Conservation (phyloP, 2,113 vertebrate species). For the Hypomesus transpacificus region DNA sequence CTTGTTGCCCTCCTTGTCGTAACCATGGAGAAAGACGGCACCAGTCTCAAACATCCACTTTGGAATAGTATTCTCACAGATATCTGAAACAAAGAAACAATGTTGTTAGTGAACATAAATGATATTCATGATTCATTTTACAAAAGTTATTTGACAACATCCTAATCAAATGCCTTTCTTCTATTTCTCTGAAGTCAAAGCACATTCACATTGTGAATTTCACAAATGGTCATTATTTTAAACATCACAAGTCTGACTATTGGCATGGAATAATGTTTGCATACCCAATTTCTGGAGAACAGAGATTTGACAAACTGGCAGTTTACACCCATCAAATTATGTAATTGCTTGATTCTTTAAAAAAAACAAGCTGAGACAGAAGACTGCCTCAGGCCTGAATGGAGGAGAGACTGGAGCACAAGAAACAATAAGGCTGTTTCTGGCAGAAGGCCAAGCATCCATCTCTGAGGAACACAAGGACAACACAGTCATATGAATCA, state of each 20-base stretch:
- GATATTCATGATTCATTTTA: background rate
- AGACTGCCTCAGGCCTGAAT: slow-evolving; percentile 35
- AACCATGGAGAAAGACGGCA: slow-evolving; percentile 89
- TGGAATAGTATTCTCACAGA: slow-evolving; percentile 87
- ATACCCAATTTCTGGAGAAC: slow-evolving; percentile 37
- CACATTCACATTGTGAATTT: background rate
- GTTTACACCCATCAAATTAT: slow-evolving; percentile 35
- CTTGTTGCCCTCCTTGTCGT: slow-evolving; percentile 96
- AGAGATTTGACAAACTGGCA: slow-evolving; percentile 23
- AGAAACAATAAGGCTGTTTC: slow-evolving; percentile 53
- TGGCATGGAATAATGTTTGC: background rate
- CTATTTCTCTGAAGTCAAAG: background rate
- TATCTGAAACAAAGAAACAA: slow-evolving; percentile 71
- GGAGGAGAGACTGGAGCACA: slow-evolving; percentile 24
- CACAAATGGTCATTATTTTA: background rate
- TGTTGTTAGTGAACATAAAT: background rate
- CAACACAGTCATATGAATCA: slow-evolving; percentile 7
- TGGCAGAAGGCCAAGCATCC: slow-evolving; percentile 16
- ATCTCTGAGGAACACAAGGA: slow-evolving; percentile 31
- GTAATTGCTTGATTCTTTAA: slow-evolving; percentile 7
- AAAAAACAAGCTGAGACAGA: slow-evolving; percentile 23
- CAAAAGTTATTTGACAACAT: background rate
- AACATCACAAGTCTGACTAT: background rate
- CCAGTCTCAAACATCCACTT: slow-evolving; percentile 88
- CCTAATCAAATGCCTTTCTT: too few species aligned